Evolutionary conservation across 2,797 vertebrate species (phyloP).

Genomic region (Salmo trutta): DNA sequence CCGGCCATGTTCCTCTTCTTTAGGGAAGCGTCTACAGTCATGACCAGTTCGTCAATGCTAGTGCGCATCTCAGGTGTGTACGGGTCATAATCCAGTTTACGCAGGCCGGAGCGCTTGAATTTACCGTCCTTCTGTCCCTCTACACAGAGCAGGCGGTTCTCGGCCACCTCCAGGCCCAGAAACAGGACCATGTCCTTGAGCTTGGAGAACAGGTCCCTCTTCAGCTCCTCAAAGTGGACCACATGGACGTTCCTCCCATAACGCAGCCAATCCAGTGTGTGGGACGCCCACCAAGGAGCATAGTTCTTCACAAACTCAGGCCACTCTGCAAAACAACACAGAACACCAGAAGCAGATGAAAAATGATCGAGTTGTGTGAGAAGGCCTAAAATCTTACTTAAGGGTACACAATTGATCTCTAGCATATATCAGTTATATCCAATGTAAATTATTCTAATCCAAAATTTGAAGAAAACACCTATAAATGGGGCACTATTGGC

Average conservation of each 20-base stretch:
- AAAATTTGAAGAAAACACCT: not conserved
- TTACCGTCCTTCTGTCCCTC: conserved; percentile 97
- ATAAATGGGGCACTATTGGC: not conserved
- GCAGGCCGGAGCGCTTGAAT: conserved; percentile 92
- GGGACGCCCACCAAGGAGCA: conserved; percentile 95
- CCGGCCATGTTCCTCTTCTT: conserved; percentile 85
- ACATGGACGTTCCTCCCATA: conserved; percentile 88
- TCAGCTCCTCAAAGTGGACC: conserved; percentile 93
- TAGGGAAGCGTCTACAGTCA: conserved; percentile 84
- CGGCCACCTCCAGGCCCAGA: conserved; percentile 80
- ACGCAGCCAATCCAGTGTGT: conserved; percentile 93
- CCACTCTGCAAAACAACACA: conserved; percentile 83
- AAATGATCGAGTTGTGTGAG: not conserved
- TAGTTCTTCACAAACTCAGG: conserved; percentile 96
- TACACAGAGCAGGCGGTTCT: conserved; percentile 94
- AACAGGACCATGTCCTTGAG: conserved; percentile 90
- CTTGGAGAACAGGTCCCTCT: conserved; percentile 85
- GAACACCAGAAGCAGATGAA: not conserved
- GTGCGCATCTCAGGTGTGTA: conserved; percentile 89
- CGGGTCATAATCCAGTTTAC: conserved; percentile 93
- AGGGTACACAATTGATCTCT: not conserved
- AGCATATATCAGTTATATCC: not conserved
- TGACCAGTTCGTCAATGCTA: conserved; percentile 84
- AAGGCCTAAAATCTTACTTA: not conserved
- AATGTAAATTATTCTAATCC: not conserved